phyloP scores from a whole-genome alignment of 2,888 invertebrate genomes.

The Watsonalla binaria region DNA sequence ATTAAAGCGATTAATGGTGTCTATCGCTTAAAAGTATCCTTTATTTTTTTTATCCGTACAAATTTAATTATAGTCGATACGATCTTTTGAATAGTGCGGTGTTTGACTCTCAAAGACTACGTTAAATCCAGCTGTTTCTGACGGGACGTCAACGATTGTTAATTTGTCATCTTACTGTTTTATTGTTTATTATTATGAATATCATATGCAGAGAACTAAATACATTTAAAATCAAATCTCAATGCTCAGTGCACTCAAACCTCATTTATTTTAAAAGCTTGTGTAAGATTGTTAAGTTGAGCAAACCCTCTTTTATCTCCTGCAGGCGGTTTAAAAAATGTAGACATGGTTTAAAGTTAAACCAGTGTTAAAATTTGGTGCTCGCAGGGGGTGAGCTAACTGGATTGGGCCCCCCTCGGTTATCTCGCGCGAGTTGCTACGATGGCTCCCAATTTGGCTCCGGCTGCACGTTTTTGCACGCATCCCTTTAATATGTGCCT shows the following conservation, averaged over 20 bases:
- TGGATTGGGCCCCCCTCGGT: conserved; percentile 42
- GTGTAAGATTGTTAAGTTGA: not conserved
- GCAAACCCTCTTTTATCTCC: conserved; percentile 17
- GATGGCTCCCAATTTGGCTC: conserved; percentile 55
- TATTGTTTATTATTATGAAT: too few species aligned
- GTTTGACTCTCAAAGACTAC: conserved; percentile 11
- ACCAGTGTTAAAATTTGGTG: conserved; percentile 32
- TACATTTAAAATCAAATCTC: too few species aligned
- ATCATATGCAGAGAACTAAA: too few species aligned
- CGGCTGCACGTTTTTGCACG: conserved; percentile 54
- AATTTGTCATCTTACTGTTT: too few species aligned
- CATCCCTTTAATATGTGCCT: conserved; percentile 45
- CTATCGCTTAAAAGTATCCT: conserved; percentile 60
- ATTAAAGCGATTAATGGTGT: conserved; percentile 74
- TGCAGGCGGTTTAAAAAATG: conserved; percentile 12
- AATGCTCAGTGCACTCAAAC: not conserved
- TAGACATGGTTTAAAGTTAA: conserved; percentile 31
- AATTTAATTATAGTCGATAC: conserved; percentile 74
- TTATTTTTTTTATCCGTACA: conserved; percentile 56
- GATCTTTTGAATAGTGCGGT: conserved; percentile 36
- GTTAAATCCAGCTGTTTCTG: not conserved
- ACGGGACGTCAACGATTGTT: conserved; percentile 18
- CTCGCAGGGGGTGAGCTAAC: conserved; percentile 37
- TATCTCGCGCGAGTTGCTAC: conserved; percentile 51
- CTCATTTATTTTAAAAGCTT: not conserved